Percentiles rank a stretch among this genome's conserved stretches.
Conservation (phyloP, 2,888 invertebrate species). For the Didymodactylos carnosus region DNA sequence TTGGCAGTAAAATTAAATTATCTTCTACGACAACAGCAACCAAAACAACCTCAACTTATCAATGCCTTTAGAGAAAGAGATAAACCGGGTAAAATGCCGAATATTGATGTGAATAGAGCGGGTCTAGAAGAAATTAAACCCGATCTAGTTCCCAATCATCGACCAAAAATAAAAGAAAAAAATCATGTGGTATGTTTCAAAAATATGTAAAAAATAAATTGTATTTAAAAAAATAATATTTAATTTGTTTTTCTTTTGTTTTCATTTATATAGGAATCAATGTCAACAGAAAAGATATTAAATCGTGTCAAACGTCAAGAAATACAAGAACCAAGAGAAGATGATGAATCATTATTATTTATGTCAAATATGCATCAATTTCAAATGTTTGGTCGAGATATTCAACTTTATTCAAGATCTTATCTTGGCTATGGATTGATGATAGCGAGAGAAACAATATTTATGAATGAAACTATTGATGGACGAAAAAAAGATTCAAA, state of each 20-base stretch:
- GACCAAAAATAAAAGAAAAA: background rate
- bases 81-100: background rate
- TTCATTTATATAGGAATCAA: too few relatives aligned
- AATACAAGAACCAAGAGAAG: background rate
- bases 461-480: background rate
- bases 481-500: background rate
- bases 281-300: too few relatives aligned
- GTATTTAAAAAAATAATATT: too few relatives aligned
- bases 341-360: background rate
- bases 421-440: constrained; percentile 11
- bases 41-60: background rate
- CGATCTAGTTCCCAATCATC: background rate
- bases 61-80: background rate
- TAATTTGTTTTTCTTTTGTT: too few relatives aligned
- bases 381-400: background rate
- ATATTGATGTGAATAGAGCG: background rate
- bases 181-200: too few relatives aligned
- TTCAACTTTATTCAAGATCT: background rate
- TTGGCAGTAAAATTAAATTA: background rate
- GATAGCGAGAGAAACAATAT: constrained; percentile 6
- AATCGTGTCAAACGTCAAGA: too few relatives aligned
- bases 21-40: background rate
- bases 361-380: background rate
- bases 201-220: too few relatives aligned
- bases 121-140: background rate